Base-by-base conservation (phyloP, 2,113 vertebrate genomes). In the Microcebus murinus region DNA sequence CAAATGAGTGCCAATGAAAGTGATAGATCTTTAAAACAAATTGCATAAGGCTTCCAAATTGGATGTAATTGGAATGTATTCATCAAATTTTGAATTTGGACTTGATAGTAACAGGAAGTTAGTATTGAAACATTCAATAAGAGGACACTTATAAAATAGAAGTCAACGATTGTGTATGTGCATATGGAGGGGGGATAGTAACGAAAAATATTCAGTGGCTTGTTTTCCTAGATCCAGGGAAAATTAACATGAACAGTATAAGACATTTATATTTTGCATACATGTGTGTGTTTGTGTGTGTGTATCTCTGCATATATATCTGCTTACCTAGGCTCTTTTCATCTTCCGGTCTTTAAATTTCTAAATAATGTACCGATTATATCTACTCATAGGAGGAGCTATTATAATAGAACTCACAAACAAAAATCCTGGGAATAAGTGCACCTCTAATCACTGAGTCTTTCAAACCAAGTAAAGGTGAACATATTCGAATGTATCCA, bases 21-120 rank as follows among this genome's bases (percentile, higher is more conserved):
- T 12, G 95, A 96, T 73, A 74, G 87, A 82, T 74, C 82, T 94
- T 97, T 96, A 74, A 98, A 98, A 90, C 94, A 86, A 91, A 34
- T 94, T 96, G 34, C 15, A 42, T 63, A 74, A 65, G 50, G 17
- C 39, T 97, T 96, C 88, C 93, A 74, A 97, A 97, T 95, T 92
- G 63, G 59, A 67, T 52, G 9, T 90, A 94, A 91, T 55, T 97
- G 82, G 27, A 45, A 84, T 94, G 7, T 94, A 97, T 94, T 96
- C 91, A 97, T 86, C 65, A 92, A 36, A 87, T 95, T 77, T 97
- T 73, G 3, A 65, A 92, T 85, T 86, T 65, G 11, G 2, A 88
- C 45, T 94, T 52, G 90, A 61, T 57, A n/a, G 36, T 65, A 93
- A 94, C 9, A 84, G 59, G 80, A 97, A 96, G 83, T 86, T 50